Conservation (phyloP, 2,113 vertebrate genomes). For the Danionella cerebrum region DNA sequence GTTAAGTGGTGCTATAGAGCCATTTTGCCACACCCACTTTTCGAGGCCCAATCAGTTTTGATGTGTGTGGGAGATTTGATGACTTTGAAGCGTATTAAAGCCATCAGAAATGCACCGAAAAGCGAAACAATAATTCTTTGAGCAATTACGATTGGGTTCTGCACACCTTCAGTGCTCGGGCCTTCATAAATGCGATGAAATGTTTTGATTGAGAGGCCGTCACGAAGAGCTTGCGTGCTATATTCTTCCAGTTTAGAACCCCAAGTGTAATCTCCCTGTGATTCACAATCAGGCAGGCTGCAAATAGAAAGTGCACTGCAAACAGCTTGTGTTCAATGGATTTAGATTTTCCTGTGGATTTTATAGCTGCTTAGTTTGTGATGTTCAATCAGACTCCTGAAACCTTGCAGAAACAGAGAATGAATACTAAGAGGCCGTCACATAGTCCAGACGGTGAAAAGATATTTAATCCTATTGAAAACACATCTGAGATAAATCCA, state of each 20-base stretch:
- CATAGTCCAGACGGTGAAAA: not conserved
- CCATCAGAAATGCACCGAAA: too few relatives aligned
- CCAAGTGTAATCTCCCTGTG: not conserved
- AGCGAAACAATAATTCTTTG: too few relatives aligned
- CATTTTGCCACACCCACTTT: too few relatives aligned
- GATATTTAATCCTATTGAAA: not conserved
- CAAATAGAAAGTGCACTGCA: conserved; percentile 23
- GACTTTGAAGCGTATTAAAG: too few relatives aligned
- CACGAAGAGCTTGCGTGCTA: not conserved
- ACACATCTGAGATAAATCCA: not conserved
- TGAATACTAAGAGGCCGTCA: not conserved
- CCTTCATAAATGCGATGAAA: too few relatives aligned
- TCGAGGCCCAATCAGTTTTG: too few relatives aligned
- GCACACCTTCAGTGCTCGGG: too few relatives aligned
- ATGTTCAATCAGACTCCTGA: conserved; percentile 20
- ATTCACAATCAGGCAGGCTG: conserved; percentile 10
- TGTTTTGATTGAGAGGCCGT: too few relatives aligned
- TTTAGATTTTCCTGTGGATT: conserved; percentile 13
- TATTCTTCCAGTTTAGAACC: not conserved
- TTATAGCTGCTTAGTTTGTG: not conserved
- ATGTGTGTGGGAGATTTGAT: too few relatives aligned
- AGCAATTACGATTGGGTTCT: too few relatives aligned
- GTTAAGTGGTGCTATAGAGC: too few relatives aligned
- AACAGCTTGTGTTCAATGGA: conserved; percentile 18
- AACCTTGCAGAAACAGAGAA: not conserved